phyloP scores from a whole-genome alignment of 2,797 vertebrate species.

The Eulemur mongoz region DNA sequence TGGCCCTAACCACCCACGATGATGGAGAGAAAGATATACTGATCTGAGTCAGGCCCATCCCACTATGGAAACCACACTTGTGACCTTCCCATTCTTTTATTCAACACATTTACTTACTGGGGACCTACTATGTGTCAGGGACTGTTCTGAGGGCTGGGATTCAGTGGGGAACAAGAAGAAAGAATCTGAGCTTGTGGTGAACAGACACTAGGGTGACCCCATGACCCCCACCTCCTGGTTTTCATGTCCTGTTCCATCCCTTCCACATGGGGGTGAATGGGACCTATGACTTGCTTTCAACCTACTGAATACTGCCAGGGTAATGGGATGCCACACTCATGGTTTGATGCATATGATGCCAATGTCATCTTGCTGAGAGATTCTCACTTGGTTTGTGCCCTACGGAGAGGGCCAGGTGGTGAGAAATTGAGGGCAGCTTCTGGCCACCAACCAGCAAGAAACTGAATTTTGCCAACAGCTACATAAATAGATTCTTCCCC shows the following conservation, averaged over 20 bases:
- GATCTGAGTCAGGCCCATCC: not conserved
- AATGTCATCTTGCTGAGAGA: not conserved
- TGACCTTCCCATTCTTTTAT: not conserved
- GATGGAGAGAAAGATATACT: not conserved
- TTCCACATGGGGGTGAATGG: not conserved
- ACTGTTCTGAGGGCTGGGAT: not conserved
- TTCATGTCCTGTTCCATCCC: not conserved
- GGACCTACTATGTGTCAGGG: no score
- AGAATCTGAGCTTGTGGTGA: not conserved
- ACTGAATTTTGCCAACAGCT: not conserved
- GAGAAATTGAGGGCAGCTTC: not conserved
- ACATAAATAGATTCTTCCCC: not conserved
- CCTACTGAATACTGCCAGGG: not conserved
- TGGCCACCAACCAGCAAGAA: not conserved
- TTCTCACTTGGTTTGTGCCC: not conserved
- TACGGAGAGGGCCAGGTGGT: not conserved
- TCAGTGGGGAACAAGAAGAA: not conserved
- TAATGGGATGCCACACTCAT: not conserved
- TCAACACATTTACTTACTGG: not conserved
- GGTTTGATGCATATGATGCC: not conserved
- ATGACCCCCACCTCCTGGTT: not conserved
- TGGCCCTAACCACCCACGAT: not conserved
- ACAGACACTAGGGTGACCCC: not conserved
- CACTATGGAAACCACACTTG: not conserved
- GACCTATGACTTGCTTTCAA: not conserved